Conservation (phyloP, 1,140 invertebrate genomes). For the Galleria mellonella region DNA sequence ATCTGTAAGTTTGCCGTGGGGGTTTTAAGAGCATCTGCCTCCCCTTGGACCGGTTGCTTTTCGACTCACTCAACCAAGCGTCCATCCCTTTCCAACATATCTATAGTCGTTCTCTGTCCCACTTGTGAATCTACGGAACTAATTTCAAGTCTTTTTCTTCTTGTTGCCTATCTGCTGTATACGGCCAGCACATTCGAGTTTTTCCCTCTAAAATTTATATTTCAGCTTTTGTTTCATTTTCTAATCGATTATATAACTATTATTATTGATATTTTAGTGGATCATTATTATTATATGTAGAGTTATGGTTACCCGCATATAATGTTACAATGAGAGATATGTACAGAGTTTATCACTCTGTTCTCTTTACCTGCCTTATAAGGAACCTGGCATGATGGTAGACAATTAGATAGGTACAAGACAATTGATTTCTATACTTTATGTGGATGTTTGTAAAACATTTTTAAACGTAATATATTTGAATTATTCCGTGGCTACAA, state of each 20-base stretch:
- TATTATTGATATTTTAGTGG: no score
- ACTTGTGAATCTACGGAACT: slow-evolving; percentile 60
- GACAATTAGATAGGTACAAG: no score
- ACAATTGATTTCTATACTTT: no score
- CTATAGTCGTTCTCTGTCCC: slow-evolving; percentile 27
- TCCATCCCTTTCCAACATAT: slow-evolving; percentile 57
- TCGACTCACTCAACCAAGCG: slow-evolving; percentile 63
- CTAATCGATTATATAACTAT: slow-evolving; percentile 18
- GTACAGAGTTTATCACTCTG: no score
- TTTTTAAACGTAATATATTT: no score
- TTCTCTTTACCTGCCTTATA: no score
- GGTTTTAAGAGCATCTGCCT: slow-evolving; percentile 64
- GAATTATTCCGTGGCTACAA: no score
- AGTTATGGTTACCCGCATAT: no score
- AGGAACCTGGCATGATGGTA: no score
- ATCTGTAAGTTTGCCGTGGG: slow-evolving; percentile 53
- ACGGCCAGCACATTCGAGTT: slow-evolving; percentile 21
- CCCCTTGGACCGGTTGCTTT: slow-evolving; percentile 66
- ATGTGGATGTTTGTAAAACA: no score
- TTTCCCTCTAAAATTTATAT: slow-evolving; percentile 23
- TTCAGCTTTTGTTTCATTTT: slow-evolving; percentile 17
- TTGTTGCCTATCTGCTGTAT: slow-evolving; percentile 49
- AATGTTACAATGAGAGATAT: no score
- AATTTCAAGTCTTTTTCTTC: slow-evolving; percentile 75
- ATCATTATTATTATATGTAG: no score